Base-by-base conservation (phyloP, 2,888 invertebrate species). In the Drepanosiphum platanoidis region DNA sequence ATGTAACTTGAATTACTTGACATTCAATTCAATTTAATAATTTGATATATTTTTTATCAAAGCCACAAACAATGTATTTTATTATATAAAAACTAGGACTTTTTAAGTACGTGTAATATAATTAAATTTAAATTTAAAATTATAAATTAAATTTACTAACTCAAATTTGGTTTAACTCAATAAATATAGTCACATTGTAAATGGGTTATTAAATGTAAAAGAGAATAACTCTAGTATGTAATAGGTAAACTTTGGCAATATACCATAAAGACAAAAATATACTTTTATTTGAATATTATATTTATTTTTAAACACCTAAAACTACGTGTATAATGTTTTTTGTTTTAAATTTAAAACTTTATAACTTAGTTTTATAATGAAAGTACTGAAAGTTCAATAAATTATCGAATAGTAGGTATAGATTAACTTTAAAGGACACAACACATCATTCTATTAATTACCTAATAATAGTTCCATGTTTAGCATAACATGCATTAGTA, bases 191-290 rank as follows among this genome's bases (percentile, higher is more conserved):
- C 22, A 18, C 22, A 52, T 18, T 18, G 52, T n/a, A 34, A 74
- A 36, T 75, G 36, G 9, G n/a, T 36, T 36, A 58, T 58, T 34
- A 34, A 13, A 27, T 27, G 22, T 27, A 77, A 27, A 30, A 77
- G 39, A 74, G 32, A 64, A 64, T 39, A 74, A 52, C 32, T 74
- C 32, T 30, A 22, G 9, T 74, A 3, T n/a, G 39, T 64, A 36
- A 75, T 61, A 77, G 22, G 61, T 77, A 18, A 77, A 77, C 7
- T 78, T 78, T 80, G 80, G 80, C 80, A 80, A 52, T 70, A 68
- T 52, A 80, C 80, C 68, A 80, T 52, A 70, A 68, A 68, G 79
- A 70, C 52, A 70, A 52, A 81, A 81, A 81, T 81, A 81, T 70
- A 80, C 18, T 70, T 81, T 68, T 81, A 80, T 81, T 71, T 58